A percentile compares a stretch with the other conserved stretches of the same genome.
Evolutionary conservation across 2,113 vertebrate species (phyloP).

Genomic region (Athene noctua): DNA sequence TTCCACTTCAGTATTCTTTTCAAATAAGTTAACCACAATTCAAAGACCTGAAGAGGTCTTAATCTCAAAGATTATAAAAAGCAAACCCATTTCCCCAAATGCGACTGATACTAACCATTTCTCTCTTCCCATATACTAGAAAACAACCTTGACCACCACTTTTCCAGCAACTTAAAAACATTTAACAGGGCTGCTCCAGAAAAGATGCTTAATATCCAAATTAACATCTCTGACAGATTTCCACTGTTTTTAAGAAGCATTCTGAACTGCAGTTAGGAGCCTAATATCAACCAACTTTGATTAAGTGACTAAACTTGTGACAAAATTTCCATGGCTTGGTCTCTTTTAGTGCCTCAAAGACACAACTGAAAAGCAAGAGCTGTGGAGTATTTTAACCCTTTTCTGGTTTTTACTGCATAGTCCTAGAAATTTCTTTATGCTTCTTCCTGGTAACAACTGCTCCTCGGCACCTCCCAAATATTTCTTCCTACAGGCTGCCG

Average conservation of each 20-base stretch:
- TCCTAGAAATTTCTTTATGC: not conserved
- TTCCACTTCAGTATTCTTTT: not conserved
- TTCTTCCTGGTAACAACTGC: not conserved
- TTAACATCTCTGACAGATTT: not conserved
- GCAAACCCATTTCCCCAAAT: not conserved
- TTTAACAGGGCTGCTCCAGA: not conserved
- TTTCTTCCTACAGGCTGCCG: not conserved
- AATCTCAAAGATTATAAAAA: not conserved
- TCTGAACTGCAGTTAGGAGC: not conserved
- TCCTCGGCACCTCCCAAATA: not conserved
- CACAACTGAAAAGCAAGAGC: not conserved
- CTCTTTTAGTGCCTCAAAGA: not conserved
- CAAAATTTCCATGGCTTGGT: not conserved
- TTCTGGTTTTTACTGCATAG: not conserved
- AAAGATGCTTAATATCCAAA: not conserved
- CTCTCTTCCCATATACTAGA: not conserved
- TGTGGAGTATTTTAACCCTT: not conserved
- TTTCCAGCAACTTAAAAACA: not conserved
- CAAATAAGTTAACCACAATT: not conserved
- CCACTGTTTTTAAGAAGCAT: not conserved
- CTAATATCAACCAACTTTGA: not conserved
- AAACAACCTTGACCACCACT: not conserved
- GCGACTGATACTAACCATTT: not conserved
- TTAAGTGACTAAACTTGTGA: not conserved
- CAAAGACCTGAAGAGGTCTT: not conserved